A percentile compares a stretch with the other conserved stretches of the same genome.
Conservation (phyloP, 1,140 invertebrate genomes). For the Drosophila gunungcola region DNA sequence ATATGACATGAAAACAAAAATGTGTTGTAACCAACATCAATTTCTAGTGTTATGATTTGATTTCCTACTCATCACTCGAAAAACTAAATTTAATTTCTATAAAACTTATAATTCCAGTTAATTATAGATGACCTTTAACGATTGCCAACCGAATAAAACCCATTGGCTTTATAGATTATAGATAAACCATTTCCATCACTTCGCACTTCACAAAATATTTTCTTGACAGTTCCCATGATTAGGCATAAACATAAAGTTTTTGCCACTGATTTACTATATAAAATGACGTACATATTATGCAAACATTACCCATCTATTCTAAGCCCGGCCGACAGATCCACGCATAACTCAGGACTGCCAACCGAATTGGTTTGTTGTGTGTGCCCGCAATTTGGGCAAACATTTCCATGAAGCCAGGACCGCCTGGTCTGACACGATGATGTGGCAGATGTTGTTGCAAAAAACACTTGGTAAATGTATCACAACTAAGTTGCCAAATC, state of each 20-base stretch:
- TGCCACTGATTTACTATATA: conserved; percentile 24
- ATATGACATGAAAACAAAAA: too few relatives aligned
- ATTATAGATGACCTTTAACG: neutral
- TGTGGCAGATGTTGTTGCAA: conserved; percentile 26
- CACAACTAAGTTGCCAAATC: too few relatives aligned
- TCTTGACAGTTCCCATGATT: conserved; percentile 29
- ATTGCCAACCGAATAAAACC: neutral
- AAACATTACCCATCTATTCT: conserved; percentile 24
- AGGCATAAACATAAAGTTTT: conserved; percentile 37
- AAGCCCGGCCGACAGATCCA: conserved; percentile 21
- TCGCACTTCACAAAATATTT: conserved; percentile 12
- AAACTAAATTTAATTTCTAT: neutral
- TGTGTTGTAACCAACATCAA: neutral
- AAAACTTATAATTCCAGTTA: neutral
- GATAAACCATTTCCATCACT: neutral
- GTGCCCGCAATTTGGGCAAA: conserved; percentile 29
- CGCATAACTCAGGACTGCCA: conserved; percentile 29
- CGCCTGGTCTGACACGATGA: conserved; percentile 31
- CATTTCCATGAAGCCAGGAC: conserved; percentile 35
- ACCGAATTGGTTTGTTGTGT: conserved; percentile 27
- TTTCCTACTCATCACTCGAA: neutral
- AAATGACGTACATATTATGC: conserved; percentile 25
- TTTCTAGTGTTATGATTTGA: too few relatives aligned
- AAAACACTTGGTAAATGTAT: neutral
- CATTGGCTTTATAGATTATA: neutral